These are phyloP conservation scores for Drosophila anceps DNA, from an alignment of 2,888 invertebrate genomes.

Conservation along the genomic window DNA sequence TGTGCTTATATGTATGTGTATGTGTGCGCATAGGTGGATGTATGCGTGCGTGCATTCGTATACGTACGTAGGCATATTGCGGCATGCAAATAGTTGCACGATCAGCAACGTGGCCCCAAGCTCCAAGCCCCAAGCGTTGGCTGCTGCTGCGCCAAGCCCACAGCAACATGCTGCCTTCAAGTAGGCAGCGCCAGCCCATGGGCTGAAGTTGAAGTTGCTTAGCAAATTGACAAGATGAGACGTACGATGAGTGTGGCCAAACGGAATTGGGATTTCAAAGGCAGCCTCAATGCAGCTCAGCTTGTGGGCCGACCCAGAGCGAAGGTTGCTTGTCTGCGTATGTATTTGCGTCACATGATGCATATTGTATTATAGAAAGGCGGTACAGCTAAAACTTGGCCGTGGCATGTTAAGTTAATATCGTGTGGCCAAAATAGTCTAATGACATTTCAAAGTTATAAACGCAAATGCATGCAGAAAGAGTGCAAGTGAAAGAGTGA, in stretches of 20 bases:
- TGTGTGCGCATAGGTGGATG: background rate
- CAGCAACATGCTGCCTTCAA: background rate
- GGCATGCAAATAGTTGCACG: conserved; percentile 11
- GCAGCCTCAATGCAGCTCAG: background rate
- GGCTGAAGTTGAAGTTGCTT: background rate
- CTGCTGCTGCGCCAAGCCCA: conserved; percentile 5
- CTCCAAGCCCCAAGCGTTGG: conserved; percentile 4
- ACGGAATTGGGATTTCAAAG: background rate
- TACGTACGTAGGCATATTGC: no score
- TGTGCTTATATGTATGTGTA: background rate
- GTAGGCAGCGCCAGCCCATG: background rate
- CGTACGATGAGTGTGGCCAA: background rate
- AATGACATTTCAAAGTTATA: background rate
- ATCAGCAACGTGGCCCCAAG: background rate
- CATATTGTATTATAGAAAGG: background rate
- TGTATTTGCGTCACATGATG: background rate
- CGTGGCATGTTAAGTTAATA: no score
- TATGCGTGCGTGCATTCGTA: no score
- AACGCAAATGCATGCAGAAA: background rate
- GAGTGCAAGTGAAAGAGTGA: no score
- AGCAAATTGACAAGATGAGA: background rate
- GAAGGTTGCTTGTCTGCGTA: background rate
- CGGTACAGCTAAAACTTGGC: background rate
- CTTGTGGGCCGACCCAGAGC: background rate
- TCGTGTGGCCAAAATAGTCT: no score